These are phyloP conservation scores for Mizuhopecten yessoensis DNA, from an alignment of 1,140 invertebrate genomes.

Conservation along the genomic window DNA sequence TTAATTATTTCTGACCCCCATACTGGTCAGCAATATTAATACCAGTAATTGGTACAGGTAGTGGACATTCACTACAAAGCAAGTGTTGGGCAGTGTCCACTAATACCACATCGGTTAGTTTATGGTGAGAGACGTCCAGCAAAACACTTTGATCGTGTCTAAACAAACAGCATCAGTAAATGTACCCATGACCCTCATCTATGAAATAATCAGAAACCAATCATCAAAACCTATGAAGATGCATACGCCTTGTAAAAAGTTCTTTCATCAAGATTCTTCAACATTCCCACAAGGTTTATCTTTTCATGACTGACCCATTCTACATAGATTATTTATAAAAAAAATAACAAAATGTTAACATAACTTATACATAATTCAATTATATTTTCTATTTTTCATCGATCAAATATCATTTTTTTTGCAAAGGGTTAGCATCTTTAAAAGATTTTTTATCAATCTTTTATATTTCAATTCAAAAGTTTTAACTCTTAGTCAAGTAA, in stretches of 20 bases:
- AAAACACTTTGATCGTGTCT: conserved; percentile 7
- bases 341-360: no score
- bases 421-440: neutral
- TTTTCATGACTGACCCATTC: neutral
- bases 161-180: neutral
- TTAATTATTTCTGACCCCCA: conserved; percentile 14
- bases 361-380: neutral
- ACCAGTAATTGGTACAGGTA: conserved; percentile 33
- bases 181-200: neutral
- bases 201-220: neutral
- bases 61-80: neutral
- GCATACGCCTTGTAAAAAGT: no score
- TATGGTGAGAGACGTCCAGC: neutral
- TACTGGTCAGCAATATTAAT: conserved; percentile 39
- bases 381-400: no score
- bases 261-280: no score
- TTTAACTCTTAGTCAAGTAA: no score
- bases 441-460: neutral
- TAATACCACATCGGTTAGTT: neutral
- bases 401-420: neutral
- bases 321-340: neutral
- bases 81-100: neutral
- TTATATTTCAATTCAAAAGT: no score
- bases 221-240: no score
- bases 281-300: neutral